phyloP scores from a whole-genome alignment of 2,888 invertebrate genomes.

The Zaprionus bogoriensis region DNA sequence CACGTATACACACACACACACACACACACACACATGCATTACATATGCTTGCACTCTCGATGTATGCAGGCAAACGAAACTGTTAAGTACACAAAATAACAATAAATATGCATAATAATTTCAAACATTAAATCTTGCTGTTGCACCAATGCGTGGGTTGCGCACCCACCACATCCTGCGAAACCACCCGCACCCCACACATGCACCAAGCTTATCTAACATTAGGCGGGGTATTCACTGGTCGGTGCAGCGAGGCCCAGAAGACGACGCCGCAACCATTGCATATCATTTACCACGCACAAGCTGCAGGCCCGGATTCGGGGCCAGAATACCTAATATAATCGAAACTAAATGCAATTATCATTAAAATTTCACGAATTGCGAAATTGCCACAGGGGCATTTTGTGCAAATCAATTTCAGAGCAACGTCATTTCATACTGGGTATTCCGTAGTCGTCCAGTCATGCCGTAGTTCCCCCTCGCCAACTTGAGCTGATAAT shows the following conservation, averaged over 20 bases:
- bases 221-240: no score
- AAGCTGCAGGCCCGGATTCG: background rate
- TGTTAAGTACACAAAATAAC: constrained; percentile 62
- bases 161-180: no score
- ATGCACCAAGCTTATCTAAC: no score
- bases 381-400: background rate
- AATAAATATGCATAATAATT: constrained; percentile 73
- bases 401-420: background rate
- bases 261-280: constrained; percentile 5
- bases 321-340: constrained; percentile 14
- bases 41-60: background rate
- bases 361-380: constrained; percentile 33
- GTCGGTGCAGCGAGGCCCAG: background rate
- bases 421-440: no score
- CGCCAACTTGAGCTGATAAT: background rate
- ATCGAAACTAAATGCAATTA: constrained; percentile 36
- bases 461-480: background rate
- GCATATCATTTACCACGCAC: constrained; percentile 10
- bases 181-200: background rate
- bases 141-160: constrained; percentile 16
- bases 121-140: constrained; percentile 53
- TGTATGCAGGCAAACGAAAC: constrained; percentile 14
- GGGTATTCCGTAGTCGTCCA: background rate
- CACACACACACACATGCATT: constrained; percentile 1
- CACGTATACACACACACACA: background rate